These are phyloP conservation scores for Chloropsis hardwickii DNA, from an alignment of 2,113 vertebrate genomes.

Conservation along the genomic window DNA sequence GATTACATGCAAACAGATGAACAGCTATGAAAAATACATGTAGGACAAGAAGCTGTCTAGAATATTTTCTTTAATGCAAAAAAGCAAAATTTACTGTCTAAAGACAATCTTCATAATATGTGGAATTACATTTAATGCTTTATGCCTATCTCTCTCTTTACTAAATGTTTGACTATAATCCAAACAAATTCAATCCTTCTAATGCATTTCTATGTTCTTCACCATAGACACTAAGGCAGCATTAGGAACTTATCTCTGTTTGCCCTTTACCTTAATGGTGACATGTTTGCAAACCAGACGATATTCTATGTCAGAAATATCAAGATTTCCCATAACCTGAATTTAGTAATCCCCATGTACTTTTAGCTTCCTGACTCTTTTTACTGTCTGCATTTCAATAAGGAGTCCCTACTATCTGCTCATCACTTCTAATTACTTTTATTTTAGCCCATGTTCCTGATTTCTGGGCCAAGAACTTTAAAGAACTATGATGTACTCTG, in stretches of 20 bases:
- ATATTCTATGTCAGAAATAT: conserved; percentile 15
- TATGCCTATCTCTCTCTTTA: not conserved
- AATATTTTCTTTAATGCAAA: not conserved
- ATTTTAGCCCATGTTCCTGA: conserved; percentile 52
- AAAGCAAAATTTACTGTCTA: not conserved
- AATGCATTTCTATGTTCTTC: conserved; percentile 13
- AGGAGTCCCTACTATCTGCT: conserved; percentile 46
- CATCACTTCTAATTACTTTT: conserved; percentile 65
- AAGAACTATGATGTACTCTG: conserved; percentile 46
- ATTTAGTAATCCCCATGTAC: not conserved
- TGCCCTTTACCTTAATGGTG: not conserved
- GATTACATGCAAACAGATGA: not conserved
- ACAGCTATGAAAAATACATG: not conserved
- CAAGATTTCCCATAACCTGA: conserved; percentile 53
- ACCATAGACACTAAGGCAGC: not conserved
- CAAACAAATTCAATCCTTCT: conserved; percentile 9
- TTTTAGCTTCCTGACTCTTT: conserved; percentile 46
- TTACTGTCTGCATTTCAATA: conserved; percentile 29
- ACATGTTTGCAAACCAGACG: not conserved
- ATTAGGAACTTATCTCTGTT: conserved; percentile 35
- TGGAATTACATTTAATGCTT: not conserved
- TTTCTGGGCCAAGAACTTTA: conserved; percentile 57
- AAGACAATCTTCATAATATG: not conserved
- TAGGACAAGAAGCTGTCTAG: not conserved
- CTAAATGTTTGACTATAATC: not conserved